Conservation (phyloP, 2,888 invertebrate genomes). For the Torymus auratus region DNA sequence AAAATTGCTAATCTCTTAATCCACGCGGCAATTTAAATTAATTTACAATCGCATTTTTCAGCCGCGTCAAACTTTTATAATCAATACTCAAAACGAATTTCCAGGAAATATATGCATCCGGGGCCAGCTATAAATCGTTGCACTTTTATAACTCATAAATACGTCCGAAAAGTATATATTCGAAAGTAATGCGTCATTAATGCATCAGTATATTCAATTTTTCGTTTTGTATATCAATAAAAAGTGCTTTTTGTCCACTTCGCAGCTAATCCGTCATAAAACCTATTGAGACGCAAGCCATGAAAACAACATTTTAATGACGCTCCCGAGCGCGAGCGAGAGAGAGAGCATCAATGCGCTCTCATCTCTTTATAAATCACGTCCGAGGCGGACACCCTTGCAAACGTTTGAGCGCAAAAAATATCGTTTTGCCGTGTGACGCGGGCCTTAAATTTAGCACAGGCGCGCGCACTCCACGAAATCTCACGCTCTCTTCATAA, state of each 20-base stretch:
- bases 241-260: slow-evolving; percentile 4
- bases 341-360: neutral
- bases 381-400: slow-evolving; percentile 4
- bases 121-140: slow-evolving; percentile 43
- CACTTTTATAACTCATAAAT: slow-evolving; percentile 48
- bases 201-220: slow-evolving; percentile 51
- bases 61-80: slow-evolving; percentile 17
- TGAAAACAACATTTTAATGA: slow-evolving; percentile 50
- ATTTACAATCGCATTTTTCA: slow-evolving; percentile 25
- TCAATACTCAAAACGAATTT: slow-evolving; percentile 41
- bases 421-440: slow-evolving; percentile 2
- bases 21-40: slow-evolving; percentile 3
- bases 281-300: slow-evolving; percentile 54
- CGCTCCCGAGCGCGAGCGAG: neutral
- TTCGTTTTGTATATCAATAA: slow-evolving; percentile 42
- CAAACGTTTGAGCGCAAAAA: slow-evolving; percentile 21
- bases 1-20: slow-evolving; percentile 9
- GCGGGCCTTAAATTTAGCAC: slow-evolving; percentile 50
- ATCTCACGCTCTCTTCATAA: slow-evolving; percentile 8
- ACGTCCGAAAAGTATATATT: slow-evolving; percentile 28
- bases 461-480: slow-evolving; percentile 12
- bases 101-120: slow-evolving; percentile 42
- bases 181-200: slow-evolving; percentile 52
- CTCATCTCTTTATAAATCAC: slow-evolving; percentile 51
- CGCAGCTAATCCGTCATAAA: slow-evolving; percentile 60